Evolutionary conservation across 2,113 vertebrate genomes (phyloP).

Genomic region (Cephalopholis sonnerati): DNA sequence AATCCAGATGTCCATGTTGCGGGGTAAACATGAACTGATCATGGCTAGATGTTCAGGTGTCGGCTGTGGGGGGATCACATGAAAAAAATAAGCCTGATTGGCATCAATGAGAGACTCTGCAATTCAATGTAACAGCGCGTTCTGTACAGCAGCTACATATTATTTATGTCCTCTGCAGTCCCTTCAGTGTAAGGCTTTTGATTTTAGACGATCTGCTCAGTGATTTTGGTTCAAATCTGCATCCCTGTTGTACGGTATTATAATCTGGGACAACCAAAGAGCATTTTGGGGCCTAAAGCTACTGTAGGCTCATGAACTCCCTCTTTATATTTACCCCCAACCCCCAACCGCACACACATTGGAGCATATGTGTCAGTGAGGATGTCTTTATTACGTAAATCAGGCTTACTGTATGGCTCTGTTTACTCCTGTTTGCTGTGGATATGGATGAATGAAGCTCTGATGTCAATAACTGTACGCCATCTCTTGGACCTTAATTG

Average conservation of each 20-base stretch:
- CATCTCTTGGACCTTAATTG: conserved; percentile 16
- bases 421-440: conserved; percentile 39
- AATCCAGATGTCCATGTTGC: conserved; percentile 70
- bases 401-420: conserved; percentile 29
- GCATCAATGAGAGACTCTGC: conserved; percentile 42
- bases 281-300: conserved; percentile 46
- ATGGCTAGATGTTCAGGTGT: conserved; percentile 20
- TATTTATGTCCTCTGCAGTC: conserved; percentile 83
- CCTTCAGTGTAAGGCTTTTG: conserved; percentile 41
- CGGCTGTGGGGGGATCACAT: conserved; percentile 2
- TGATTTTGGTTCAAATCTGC: conserved; percentile 16
- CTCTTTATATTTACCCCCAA: conserved; percentile 33
- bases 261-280: conserved; percentile 54
- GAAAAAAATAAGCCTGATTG: conserved; percentile 32
- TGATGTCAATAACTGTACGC: conserved; percentile 20
- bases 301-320: conserved; percentile 41
- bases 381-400: conserved; percentile 54
- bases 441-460: conserved; percentile 29
- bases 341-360: conserved; percentile 17
- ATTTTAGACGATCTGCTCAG: conserved; percentile 26
- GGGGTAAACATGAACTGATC: conserved; percentile 43
- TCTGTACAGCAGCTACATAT: conserved; percentile 63
- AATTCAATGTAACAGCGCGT: conserved; percentile 49
- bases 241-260: conserved; percentile 36
- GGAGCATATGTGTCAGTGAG: conserved; percentile 41